These are phyloP conservation scores for Margaritifera margaritifera DNA, from an alignment of 2,888 invertebrate genomes.

Conservation along the genomic window DNA sequence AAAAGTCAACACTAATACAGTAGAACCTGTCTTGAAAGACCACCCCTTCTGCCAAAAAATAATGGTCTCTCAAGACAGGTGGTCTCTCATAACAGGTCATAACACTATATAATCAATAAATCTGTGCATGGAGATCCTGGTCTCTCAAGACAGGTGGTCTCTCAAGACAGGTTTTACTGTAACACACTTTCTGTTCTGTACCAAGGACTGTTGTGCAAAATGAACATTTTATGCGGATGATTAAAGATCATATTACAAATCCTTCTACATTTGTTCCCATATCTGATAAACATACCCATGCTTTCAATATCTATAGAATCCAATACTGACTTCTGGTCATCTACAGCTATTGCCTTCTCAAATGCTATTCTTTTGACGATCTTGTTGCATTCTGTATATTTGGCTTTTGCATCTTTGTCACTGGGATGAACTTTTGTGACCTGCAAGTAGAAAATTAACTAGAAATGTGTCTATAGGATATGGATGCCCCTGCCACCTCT, in stretches of 20 bases:
- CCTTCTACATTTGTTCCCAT: not conserved
- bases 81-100: no score
- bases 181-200: no score
- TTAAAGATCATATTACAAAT: not conserved
- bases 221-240: not conserved
- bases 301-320: constrained; percentile 91
- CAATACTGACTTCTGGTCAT: constrained; percentile 84
- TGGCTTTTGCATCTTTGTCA: constrained; percentile 94
- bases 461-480: not conserved
- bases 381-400: constrained; percentile 95
- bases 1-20: no score
- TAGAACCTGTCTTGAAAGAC: no score
- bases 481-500: not conserved
- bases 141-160: no score
- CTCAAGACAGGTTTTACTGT: no score
- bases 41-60: no score
- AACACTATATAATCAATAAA: no score
- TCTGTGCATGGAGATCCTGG: no score
- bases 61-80: no score
- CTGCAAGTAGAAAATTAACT: constrained; percentile 73
- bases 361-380: constrained; percentile 95
- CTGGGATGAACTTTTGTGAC: constrained; percentile 93
- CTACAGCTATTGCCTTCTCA: constrained; percentile 96
- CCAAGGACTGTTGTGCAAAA: not conserved
- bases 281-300: constrained; percentile 80